phyloP scores from a whole-genome alignment of 2,113 vertebrate genomes.

The Girardinichthys multiradiatus region DNA sequence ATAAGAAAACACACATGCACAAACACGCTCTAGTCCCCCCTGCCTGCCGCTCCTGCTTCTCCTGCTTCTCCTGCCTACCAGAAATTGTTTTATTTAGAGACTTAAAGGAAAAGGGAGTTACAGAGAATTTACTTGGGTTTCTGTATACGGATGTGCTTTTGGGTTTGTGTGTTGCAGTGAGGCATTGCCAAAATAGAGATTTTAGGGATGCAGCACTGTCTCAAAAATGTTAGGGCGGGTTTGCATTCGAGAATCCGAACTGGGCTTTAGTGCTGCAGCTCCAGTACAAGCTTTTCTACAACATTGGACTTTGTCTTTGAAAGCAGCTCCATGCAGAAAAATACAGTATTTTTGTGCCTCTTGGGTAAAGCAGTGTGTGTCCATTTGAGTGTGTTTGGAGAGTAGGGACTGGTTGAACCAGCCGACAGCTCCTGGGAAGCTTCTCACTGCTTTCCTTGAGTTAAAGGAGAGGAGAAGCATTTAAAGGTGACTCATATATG shows the following conservation, averaged over 20 bases:
- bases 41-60: slow-evolving; percentile 33
- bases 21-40: slow-evolving; percentile 27
- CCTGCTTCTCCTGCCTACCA: slow-evolving; percentile 18
- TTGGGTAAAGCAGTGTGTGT: slow-evolving; percentile 35
- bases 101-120: slow-evolving; percentile 48
- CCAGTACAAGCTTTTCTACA: slow-evolving; percentile 36
- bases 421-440: slow-evolving; percentile 46
- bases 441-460: slow-evolving; percentile 46
- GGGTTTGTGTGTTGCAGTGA: slow-evolving; percentile 78
- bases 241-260: slow-evolving; percentile 35
- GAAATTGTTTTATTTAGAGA: neutral
- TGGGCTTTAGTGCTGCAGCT: slow-evolving; percentile 24
- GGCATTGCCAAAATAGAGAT: slow-evolving; percentile 83
- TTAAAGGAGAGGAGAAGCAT: slow-evolving; percentile 59
- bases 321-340: neutral
- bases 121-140: slow-evolving; percentile 78
- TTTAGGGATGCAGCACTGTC: slow-evolving; percentile 16
- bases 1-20: slow-evolving; percentile 32
- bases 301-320: slow-evolving; percentile 29
- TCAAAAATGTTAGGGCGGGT: slow-evolving; percentile 58
- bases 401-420: slow-evolving; percentile 28
- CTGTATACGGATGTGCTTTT: slow-evolving; percentile 82
- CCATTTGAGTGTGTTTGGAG: slow-evolving; percentile 7
- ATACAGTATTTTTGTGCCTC: slow-evolving; percentile 26
- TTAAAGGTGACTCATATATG: slow-evolving; percentile 57